Conservation (phyloP, 2,888 invertebrate genomes). For the Nysson spinosus region DNA sequence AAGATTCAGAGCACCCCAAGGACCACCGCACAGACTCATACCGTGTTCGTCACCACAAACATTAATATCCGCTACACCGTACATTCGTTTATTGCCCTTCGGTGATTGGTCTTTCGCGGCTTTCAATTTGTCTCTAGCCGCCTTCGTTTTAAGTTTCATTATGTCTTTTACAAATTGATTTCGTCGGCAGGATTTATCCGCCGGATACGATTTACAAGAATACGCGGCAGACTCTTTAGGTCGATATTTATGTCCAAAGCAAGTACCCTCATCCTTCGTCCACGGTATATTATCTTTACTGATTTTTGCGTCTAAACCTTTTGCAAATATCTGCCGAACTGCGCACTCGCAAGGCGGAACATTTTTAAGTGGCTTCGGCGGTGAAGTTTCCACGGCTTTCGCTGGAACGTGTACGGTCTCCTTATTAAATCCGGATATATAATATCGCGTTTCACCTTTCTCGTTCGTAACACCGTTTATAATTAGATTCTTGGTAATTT, state of each 20-base stretch:
- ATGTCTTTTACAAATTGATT: conserved; percentile 58
- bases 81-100: conserved; percentile 49
- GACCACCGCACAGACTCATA: conserved; percentile 60
- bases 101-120: not conserved
- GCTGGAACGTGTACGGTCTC: conserved; percentile 53
- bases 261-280: conserved; percentile 54
- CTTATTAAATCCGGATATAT: conserved; percentile 57
- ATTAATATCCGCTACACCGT: conserved; percentile 56
- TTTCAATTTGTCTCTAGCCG: conserved; percentile 14
- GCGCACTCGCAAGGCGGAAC: conserved; percentile 67
- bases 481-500: conserved; percentile 43
- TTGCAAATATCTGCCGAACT: conserved; percentile 54
- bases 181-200: conserved; percentile 51
- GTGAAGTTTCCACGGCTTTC: conserved; percentile 33
- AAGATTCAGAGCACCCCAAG: conserved; percentile 58
- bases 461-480: conserved; percentile 56
- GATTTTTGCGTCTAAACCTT: conserved; percentile 22
- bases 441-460: conserved; percentile 55
- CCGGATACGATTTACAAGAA: conserved; percentile 60
- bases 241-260: conserved; percentile 65
- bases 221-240: conserved; percentile 49
- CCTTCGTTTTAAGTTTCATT: conserved; percentile 23
- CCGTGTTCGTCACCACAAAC: conserved; percentile 65
- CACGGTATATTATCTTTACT: conserved; percentile 61
- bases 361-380: conserved; percentile 48